Evolutionary conservation across 2,797 vertebrate genomes (phyloP).

Genomic region (Tapirus indicus): DNA sequence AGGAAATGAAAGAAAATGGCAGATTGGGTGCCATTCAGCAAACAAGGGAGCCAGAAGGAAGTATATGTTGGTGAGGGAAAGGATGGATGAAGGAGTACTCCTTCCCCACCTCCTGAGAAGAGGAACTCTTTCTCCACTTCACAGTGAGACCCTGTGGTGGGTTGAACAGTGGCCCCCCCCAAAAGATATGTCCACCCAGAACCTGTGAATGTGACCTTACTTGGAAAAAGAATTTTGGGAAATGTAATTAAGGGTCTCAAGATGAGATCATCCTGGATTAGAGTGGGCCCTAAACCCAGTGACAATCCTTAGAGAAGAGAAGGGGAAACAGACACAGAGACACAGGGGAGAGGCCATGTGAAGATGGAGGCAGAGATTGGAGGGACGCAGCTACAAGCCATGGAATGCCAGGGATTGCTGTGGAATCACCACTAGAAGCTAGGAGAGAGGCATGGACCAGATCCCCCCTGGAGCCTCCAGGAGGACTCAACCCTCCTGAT

Average conservation of each 20-base stretch:
- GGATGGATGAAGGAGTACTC: accelerated
- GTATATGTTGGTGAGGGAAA: accelerated
- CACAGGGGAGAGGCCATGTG: background rate
- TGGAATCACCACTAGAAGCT: background rate
- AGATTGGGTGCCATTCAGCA: accelerated
- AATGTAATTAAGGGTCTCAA: background rate
- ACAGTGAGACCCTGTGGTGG: background rate
- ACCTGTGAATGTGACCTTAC: background rate
- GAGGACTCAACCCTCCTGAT: background rate
- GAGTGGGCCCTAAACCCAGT: background rate
- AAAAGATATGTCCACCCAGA: background rate
- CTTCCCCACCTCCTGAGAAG: too few species aligned
- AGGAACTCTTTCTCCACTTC: background rate
- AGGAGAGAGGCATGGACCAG: accelerated
- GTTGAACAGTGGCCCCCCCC: background rate
- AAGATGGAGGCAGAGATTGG: background rate
- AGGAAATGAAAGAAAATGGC: background rate
- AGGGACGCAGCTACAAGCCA: accelerated
- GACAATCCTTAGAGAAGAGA: background rate
- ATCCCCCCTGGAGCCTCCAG: background rate
- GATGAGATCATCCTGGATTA: background rate
- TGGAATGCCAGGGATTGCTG: accelerated
- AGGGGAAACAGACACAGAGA: background rate
- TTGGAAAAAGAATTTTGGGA: background rate
- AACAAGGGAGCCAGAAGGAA: background rate